phyloP scores from a whole-genome alignment of 2,797 vertebrate genomes.

The Valencia hispanica region DNA sequence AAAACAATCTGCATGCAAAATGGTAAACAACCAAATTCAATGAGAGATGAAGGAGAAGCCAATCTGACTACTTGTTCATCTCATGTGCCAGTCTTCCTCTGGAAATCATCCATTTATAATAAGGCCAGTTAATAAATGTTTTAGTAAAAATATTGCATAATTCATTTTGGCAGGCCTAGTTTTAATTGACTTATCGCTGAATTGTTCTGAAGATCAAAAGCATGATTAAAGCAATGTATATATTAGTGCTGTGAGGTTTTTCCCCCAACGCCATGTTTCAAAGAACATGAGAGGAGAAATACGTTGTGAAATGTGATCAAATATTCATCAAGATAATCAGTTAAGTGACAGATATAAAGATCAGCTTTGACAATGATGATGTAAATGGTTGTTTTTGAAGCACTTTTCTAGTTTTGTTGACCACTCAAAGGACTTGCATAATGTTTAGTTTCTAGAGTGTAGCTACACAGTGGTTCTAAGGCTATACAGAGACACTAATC shows the following conservation, averaged over 20 bases:
- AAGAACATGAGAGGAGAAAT: constrained; percentile 78
- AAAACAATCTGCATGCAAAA: constrained; percentile 76
- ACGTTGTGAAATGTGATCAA: constrained; percentile 76
- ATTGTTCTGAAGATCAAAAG: constrained; percentile 84
- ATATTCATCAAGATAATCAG: constrained; percentile 79
- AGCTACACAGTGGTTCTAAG: not conserved
- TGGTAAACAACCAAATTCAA: constrained; percentile 79
- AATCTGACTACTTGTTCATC: constrained; percentile 80
- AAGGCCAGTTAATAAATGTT: constrained; percentile 86
- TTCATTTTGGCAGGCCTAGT: constrained; percentile 83
- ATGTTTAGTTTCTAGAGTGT: not conserved
- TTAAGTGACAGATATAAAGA: constrained; percentile 81
- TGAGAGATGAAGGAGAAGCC: constrained; percentile 65
- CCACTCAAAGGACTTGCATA: not conserved
- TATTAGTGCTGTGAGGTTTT: constrained; percentile 70
- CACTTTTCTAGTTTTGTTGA: constrained; percentile 2
- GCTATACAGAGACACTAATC: not conserved
- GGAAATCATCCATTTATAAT: constrained; percentile 86
- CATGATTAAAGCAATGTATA: constrained; percentile 84
- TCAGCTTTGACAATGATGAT: constrained; percentile 72
- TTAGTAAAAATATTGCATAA: constrained; percentile 87
- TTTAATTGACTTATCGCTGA: constrained; percentile 86
- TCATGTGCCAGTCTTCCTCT: constrained; percentile 78
- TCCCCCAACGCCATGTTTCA: constrained; percentile 70
- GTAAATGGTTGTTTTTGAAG: constrained; percentile 22